Percentiles rank a stretch among this genome's conserved stretches.
phyloP scores from a whole-genome alignment of 2,888 invertebrate species.

The Aphrophora alni region DNA sequence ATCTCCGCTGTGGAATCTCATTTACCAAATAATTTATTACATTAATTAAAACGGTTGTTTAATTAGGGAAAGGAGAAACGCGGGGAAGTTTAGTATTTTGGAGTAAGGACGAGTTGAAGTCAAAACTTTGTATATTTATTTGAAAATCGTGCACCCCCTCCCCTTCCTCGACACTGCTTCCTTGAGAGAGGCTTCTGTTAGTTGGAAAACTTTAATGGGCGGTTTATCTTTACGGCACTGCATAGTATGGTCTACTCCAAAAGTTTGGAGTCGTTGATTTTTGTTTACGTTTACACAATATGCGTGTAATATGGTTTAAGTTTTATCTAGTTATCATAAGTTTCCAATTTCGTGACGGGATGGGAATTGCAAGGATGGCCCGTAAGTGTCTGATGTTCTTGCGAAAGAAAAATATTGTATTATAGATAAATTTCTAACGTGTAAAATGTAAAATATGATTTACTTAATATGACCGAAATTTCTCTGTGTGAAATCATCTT shows the following conservation, averaged over 20 bases:
- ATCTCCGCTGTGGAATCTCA: conserved; percentile 9
- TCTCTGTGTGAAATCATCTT: too few species aligned
- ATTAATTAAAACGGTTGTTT: conserved; percentile 37
- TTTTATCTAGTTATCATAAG: too few species aligned
- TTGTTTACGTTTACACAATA: too few species aligned
- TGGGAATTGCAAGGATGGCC: too few species aligned
- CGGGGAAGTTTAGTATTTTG: neutral
- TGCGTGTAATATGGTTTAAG: too few species aligned
- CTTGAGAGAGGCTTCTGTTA: neutral
- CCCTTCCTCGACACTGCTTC: neutral
- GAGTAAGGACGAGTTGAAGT: neutral
- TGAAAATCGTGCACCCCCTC: neutral
- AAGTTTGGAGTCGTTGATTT: neutral
- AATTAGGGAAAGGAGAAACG: conserved; percentile 30
- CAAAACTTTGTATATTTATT: conserved; percentile 36
- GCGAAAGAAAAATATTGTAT: too few species aligned
- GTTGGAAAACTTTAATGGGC: neutral
- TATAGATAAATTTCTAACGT: too few species aligned
- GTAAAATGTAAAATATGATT: too few species aligned
- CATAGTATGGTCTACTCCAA: neutral
- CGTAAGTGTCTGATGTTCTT: too few species aligned
- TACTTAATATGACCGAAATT: too few species aligned
- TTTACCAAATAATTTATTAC: conserved; percentile 30
- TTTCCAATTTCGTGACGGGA: too few species aligned
- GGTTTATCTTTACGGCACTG: neutral